phyloP scores from a whole-genome alignment of 2,113 vertebrate genomes.

The Syngnathus floridae region DNA sequence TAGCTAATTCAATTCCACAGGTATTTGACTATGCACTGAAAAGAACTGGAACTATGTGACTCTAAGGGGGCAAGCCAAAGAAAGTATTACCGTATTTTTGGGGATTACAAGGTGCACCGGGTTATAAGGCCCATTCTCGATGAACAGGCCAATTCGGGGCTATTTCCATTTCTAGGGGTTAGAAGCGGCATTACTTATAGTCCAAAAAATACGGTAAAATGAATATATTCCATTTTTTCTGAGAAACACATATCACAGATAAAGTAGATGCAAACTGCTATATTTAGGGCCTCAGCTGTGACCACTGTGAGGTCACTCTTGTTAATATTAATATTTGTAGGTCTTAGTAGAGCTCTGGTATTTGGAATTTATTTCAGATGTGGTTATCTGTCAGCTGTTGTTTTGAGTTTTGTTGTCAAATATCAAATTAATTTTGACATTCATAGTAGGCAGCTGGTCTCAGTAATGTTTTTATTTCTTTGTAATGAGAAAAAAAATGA shows the following conservation, averaged over 20 bases:
- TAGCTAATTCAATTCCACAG: conserved; percentile 47
- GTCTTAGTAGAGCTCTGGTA: conserved; percentile 47
- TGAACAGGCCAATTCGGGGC: too few relatives aligned
- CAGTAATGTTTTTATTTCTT: conserved; percentile 22
- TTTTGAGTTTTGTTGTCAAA: conserved; percentile 34
- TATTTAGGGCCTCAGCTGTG: conserved; percentile 37
- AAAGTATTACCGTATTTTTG: conserved; percentile 37
- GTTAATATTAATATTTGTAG: conserved; percentile 49
- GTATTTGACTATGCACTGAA: conserved; percentile 66
- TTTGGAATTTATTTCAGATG: conserved; percentile 33
- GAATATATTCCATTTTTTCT: conserved; percentile 45
- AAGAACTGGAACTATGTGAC: conserved; percentile 39
- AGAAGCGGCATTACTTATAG: too few relatives aligned
- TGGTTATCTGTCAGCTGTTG: conserved; percentile 38
- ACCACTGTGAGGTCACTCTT: too few relatives aligned
- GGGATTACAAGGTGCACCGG: too few relatives aligned
- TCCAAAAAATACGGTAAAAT: background rate
- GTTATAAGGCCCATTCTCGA: too few relatives aligned
- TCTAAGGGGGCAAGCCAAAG: conserved; percentile 53
- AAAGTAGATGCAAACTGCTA: conserved; percentile 20
- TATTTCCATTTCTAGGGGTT: too few relatives aligned
- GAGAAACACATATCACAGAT: conserved; percentile 48
- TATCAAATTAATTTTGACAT: conserved; percentile 36
- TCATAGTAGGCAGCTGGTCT: conserved; percentile 59
- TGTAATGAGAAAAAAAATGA: conserved; percentile 15